Evolutionary conservation across 2,113 vertebrate genomes (phyloP), one percentile per base, ranked within the genome.

Genomic region (Silurus asotus): DNA sequence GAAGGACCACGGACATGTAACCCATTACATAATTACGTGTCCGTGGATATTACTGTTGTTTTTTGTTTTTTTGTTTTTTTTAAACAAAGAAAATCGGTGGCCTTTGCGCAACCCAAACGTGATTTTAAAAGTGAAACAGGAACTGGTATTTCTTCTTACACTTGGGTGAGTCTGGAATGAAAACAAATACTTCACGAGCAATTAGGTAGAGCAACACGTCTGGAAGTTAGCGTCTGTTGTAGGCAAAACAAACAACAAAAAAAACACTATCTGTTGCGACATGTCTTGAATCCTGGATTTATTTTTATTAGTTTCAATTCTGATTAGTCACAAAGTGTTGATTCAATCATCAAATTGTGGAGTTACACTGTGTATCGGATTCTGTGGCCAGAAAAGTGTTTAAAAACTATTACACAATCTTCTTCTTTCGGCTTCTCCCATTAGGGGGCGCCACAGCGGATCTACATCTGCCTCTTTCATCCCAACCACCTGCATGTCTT

Each of bases 101-200:
- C 51, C 0, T 79, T 79, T 79, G 56, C 2, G 5, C 55, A 45
- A 45, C 20, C 15, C 0, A 59, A 61, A 15, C 8, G 5, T 19
- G 7, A 56, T 25, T 4, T 10, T 20, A 45, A 20, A 59, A 79
- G 77, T 61, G 56, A 79, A 79, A 45, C 8, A 59, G 28, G 19
- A 79, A 79, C 77, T 59, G 77, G 77, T 79, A 79, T 79, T 79
- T 59, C 77, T 8, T 79, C 28, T 61, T 45, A 61, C 6, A 17
- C 28, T 20, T 59, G 77, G 77, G 77, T 59, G 17, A 9, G 55
- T 79, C 77, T 45, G 77, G 77, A 79, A 79, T 79, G 77, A 61
- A 59, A 59, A 79, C 28, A 6, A 79, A 79, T 45, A 20, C 56
- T 79, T 79, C 9, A 45, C 8, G 28, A 45, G 28, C 59, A 79